These are phyloP conservation scores for Sander vitreus DNA, from an alignment of 2,113 vertebrate genomes.

Conservation along the genomic window DNA sequence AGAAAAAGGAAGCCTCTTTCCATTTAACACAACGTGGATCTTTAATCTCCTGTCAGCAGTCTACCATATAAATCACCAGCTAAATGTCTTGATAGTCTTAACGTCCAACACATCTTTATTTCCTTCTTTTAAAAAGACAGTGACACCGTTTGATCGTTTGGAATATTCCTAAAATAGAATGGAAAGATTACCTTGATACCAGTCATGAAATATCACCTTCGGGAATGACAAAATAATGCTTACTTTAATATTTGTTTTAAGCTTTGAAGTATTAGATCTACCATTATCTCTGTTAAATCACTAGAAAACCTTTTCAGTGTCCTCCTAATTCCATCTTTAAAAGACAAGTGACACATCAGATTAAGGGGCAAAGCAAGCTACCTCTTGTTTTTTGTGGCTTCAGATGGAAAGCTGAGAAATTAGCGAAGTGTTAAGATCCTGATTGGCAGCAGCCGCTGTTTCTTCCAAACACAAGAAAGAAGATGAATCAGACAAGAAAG, in stretches of 20 bases:
- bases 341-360: constrained; percentile 3
- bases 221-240: background rate
- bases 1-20: background rate
- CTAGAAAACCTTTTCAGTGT: background rate
- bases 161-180: constrained; percentile 16
- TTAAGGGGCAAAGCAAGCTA: background rate
- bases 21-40: background rate
- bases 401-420: constrained; percentile 23
- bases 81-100: background rate
- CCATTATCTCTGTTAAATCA: constrained; percentile 2
- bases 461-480: constrained; percentile 69
- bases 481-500: constrained; percentile 72
- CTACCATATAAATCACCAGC: background rate
- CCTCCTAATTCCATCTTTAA: background rate
- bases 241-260: background rate
- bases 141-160: constrained; percentile 1
- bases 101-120: background rate
- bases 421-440: constrained; percentile 31
- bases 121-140: background rate
- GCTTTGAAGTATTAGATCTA: constrained; percentile 15
- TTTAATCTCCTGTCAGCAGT: constrained; percentile 20
- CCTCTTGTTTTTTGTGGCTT: constrained; percentile 23
- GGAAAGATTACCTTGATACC: background rate
- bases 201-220: constrained; percentile 5
- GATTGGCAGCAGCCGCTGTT: constrained; percentile 61